These are phyloP conservation scores for Oreocharis arfaki DNA, from an alignment of 2,113 vertebrate genomes.

Conservation along the genomic window DNA sequence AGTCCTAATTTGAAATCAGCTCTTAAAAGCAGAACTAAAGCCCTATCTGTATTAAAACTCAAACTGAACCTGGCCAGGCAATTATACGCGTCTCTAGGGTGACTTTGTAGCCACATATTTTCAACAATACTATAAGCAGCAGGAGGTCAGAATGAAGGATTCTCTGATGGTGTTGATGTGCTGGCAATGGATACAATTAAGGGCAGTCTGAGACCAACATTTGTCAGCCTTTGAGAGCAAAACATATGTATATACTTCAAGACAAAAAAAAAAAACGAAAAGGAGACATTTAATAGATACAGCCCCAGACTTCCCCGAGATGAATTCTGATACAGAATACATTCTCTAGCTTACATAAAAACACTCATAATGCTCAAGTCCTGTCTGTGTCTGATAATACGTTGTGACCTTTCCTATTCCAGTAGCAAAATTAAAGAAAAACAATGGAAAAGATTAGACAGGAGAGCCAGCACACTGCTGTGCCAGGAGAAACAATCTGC, in stretches of 20 bases:
- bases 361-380: background rate
- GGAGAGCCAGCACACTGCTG: background rate
- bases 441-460: background rate
- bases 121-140: background rate
- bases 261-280: background rate
- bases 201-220: background rate
- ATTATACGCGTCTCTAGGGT: background rate
- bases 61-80: background rate
- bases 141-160: background rate
- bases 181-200: background rate
- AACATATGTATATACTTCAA: background rate
- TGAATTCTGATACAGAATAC: background rate
- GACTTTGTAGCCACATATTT: background rate
- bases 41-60: background rate
- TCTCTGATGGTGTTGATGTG: background rate
- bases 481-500: background rate
- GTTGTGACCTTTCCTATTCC: background rate
- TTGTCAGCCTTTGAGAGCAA: background rate
- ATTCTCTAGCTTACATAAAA: background rate
- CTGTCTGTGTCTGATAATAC: background rate
- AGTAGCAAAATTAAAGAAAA: background rate
- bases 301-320: background rate
- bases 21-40: background rate
- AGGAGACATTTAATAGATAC: background rate
- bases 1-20: background rate